Evolutionary conservation across 2,888 invertebrate genomes (phyloP).

Genomic region (Corythucha ciliata): DNA sequence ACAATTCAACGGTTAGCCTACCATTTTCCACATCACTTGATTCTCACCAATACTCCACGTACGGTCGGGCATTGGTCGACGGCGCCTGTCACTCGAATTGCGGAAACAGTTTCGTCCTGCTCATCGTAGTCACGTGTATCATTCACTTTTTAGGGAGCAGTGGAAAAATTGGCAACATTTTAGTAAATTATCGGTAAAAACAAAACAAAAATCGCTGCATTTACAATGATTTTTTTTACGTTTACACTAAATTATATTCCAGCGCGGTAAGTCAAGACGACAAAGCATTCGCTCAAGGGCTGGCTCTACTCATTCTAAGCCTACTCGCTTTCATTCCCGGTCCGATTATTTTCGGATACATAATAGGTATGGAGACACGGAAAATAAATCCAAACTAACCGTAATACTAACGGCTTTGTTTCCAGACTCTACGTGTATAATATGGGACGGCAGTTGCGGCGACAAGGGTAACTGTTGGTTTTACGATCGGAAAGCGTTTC

Average conservation of each 20-base stretch:
- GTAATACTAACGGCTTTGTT: slow-evolving; percentile 10
- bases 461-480: slow-evolving; percentile 56
- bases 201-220: too few species aligned
- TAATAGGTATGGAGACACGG: slow-evolving; percentile 43
- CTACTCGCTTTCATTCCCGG: slow-evolving; percentile 58
- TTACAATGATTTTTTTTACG: too few species aligned
- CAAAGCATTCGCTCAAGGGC: slow-evolving; percentile 56
- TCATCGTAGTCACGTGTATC: slow-evolving; percentile 45
- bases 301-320: slow-evolving; percentile 52
- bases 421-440: slow-evolving; percentile 53
- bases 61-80: slow-evolving; percentile 37
- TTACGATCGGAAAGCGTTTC: slow-evolving; percentile 52
- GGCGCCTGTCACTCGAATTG: slow-evolving; percentile 47
- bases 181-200: slow-evolving; percentile 52
- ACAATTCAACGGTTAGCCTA: slow-evolving; percentile 22
- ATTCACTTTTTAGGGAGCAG: slow-evolving; percentile 54
- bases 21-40: slow-evolving; percentile 10
- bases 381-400: not conserved
- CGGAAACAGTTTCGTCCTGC: slow-evolving; percentile 43
- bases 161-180: slow-evolving; percentile 55
- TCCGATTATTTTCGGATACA: slow-evolving; percentile 56
- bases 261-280: slow-evolving; percentile 53
- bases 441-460: slow-evolving; percentile 57
- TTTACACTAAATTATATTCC: too few species aligned
- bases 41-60: slow-evolving; percentile 20